Evolutionary conservation across 2,888 invertebrate species (phyloP).

Genomic region (Parnassius smintheus): DNA sequence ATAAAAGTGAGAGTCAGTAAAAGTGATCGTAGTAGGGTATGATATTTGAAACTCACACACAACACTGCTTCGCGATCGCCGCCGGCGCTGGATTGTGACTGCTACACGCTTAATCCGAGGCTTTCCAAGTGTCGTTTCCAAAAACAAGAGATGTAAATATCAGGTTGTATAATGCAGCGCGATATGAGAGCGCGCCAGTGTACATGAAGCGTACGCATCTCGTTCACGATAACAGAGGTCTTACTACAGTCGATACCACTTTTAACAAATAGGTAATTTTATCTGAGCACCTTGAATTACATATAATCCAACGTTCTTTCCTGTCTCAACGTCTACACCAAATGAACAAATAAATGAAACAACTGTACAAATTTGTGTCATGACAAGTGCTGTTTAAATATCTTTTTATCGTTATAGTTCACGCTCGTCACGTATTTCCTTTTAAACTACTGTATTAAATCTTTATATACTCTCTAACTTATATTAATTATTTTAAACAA

Average conservation of each 20-base stretch:
- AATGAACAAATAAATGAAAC: slow-evolving; percentile 33
- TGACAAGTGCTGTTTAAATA: slow-evolving; percentile 29
- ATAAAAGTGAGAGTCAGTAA: slow-evolving; percentile 65
- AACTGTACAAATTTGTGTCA: slow-evolving; percentile 28
- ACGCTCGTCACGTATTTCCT: slow-evolving; percentile 25
- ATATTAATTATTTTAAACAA: slow-evolving; percentile 11
- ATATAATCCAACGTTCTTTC: slow-evolving; percentile 48
- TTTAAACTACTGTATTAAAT: background rate
- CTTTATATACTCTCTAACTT: background rate
- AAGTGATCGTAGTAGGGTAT: slow-evolving; percentile 46
- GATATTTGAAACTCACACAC: slow-evolving; percentile 53
- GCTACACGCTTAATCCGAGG: slow-evolving; percentile 60
- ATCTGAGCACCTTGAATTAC: slow-evolving; percentile 65
- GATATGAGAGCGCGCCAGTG: slow-evolving; percentile 61
- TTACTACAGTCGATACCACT: slow-evolving; percentile 60
- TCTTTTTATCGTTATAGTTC: slow-evolving; percentile 31
- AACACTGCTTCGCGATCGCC: slow-evolving; percentile 41
- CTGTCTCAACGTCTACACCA: slow-evolving; percentile 29
- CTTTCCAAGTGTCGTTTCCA: slow-evolving; percentile 65
- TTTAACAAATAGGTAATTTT: slow-evolving; percentile 70
- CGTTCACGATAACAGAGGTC: slow-evolving; percentile 71
- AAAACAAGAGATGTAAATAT: slow-evolving; percentile 72
- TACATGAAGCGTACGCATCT: slow-evolving; percentile 66
- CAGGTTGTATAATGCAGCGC: slow-evolving; percentile 65
- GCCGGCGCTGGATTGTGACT: slow-evolving; percentile 54